Base-by-base conservation (phyloP, 1,140 invertebrate species). In the Pararge aegeria region DNA sequence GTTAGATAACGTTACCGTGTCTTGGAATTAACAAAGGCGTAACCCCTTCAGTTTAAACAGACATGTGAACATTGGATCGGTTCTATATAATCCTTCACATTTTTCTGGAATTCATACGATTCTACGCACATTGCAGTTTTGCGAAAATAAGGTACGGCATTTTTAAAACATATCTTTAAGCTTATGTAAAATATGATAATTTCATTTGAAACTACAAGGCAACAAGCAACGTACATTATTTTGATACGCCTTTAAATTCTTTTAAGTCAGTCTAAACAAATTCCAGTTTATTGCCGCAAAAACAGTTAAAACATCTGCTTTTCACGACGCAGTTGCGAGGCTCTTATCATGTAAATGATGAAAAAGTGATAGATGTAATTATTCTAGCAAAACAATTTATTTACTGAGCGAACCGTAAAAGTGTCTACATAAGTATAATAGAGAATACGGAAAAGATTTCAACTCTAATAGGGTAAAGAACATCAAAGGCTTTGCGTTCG, bases 1-100 rank as follows among this genome's bases (percentile, higher is more conserved):
- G 85, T 85, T 82, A 76, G 73, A 86, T 81, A 81, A 78, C 73
- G 71, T 73, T 66, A 75, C 75, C 72, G 18, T 62, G 66, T 75
- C 63, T 61, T 49, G 55, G 53, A 66, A 69, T 65, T 40, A 67
- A 77, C 73, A 78, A 78, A 44, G 21, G 21, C 30, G 54, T 73
- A 61, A 85, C 76, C 84, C 82, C 76, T 85, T 82, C 60, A 76
- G 73, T 78, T 83, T 78, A 77, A 66, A 20, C 59, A 70, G 69
- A 75, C 69, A 78, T 83, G 80, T 81, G 84, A 85, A 76, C 64
- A 57, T 71, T 55, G 60, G 66, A 16, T 46, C 16, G 16, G 70
- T 66, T 67, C 58, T 67, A 61, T 65, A 51, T 50, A 58, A 78
- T 61, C 55, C 53, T 64, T 68, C 61, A 44, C 44, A 29, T 15